phyloP scores from a whole-genome alignment of 1,140 invertebrate species.

The Drosophila mauritiana region DNA sequence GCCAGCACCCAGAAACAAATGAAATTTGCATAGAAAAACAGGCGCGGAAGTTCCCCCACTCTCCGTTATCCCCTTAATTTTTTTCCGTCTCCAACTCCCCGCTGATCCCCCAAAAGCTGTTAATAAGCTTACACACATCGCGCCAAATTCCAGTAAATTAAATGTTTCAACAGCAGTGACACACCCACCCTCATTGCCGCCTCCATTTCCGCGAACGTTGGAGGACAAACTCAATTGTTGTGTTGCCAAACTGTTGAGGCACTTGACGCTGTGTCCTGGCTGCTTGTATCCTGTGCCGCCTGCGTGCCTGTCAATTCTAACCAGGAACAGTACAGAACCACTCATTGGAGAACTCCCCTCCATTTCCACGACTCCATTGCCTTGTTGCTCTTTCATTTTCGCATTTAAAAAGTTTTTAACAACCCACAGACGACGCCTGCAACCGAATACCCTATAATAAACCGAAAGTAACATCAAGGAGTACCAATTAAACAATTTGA shows the following conservation, averaged over 20 bases:
- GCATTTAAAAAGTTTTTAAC: slow-evolving; percentile 76
- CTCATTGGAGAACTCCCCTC: neutral
- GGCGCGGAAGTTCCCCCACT: slow-evolving; percentile 21
- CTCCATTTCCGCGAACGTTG: slow-evolving; percentile 5
- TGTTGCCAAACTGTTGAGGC: slow-evolving; percentile 73
- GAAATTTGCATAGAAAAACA: slow-evolving; percentile 79
- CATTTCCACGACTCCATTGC: slow-evolving; percentile 8
- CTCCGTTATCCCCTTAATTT: neutral
- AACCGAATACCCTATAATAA: slow-evolving; percentile 15
- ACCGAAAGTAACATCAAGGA: neutral
- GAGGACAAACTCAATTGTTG: slow-evolving; percentile 72
- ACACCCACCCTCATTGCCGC: neutral
- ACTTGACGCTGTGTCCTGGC: slow-evolving; percentile 59
- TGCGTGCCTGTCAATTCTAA: slow-evolving; percentile 66
- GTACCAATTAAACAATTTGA: too few species aligned
- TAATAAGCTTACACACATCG: slow-evolving; percentile 76
- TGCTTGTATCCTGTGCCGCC: slow-evolving; percentile 63
- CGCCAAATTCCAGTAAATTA: slow-evolving; percentile 79
- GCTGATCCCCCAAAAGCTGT: slow-evolving; percentile 42
- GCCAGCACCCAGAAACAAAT: neutral
- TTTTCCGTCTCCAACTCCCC: neutral
- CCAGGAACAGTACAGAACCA: neutral
- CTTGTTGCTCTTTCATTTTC: slow-evolving; percentile 84
- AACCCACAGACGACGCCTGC: slow-evolving; percentile 44
- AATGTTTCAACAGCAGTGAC: slow-evolving; percentile 62